A percentile compares a stretch with the other conserved stretches of the same genome.
These are phyloP conservation scores for Electrophaes corylata DNA, from an alignment of 2,888 invertebrate genomes.

Conservation along the genomic window DNA sequence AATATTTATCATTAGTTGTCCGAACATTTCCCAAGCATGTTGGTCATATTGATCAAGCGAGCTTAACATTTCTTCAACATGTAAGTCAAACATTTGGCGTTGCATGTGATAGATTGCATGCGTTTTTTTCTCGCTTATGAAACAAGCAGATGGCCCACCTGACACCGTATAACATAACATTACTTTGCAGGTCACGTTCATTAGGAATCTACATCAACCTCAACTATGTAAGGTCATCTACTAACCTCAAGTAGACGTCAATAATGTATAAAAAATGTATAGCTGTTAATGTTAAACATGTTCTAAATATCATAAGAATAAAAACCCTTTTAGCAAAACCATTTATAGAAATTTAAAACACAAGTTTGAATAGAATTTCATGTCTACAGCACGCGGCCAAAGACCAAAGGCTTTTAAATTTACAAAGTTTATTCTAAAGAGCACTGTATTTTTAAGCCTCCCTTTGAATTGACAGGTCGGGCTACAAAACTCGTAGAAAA, in stretches of 20 bases:
- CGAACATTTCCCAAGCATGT: no score
- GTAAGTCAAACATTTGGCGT: no score
- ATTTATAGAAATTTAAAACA: conserved; percentile 1
- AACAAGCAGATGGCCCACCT: no score
- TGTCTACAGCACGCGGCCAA: background rate
- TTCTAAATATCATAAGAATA: background rate
- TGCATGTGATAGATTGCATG: no score
- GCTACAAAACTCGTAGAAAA: background rate
- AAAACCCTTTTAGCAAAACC: background rate
- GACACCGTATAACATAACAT: no score
- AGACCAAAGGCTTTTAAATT: conserved; percentile 5
- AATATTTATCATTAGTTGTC: background rate
- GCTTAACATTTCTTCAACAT: no score
- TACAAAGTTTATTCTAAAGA: conserved; percentile 13
- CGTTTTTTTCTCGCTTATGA: no score
- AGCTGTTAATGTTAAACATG: background rate
- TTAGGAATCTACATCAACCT: no score
- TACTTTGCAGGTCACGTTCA: no score
- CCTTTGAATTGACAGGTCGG: conserved; percentile 13
- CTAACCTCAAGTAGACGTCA: no score
- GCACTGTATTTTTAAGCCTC: conserved; percentile 20
- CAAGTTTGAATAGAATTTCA: conserved; percentile 12
- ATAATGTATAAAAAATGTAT: background rate
- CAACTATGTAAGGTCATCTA: no score
- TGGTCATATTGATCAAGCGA: no score